Evolutionary conservation across 2,888 invertebrate genomes (phyloP).

Genomic region (Cosmopolites sordidus): DNA sequence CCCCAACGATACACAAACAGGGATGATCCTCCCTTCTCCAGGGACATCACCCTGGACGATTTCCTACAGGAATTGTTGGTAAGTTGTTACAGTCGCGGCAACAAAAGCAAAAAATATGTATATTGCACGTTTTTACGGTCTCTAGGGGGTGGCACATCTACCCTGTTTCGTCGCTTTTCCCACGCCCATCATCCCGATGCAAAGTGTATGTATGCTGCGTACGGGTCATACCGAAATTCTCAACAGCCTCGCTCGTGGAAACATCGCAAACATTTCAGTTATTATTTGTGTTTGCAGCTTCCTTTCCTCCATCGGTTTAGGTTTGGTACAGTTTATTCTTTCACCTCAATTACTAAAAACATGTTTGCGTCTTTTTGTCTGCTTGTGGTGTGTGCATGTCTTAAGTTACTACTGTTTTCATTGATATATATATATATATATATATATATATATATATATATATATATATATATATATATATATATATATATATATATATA

Average conservation of each 20-base stretch:
- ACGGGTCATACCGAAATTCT: conserved; percentile 25
- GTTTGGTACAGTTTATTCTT: too few species aligned
- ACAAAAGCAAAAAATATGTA: conserved; percentile 25
- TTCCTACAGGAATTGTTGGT: conserved; percentile 24
- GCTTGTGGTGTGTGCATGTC: too few species aligned
- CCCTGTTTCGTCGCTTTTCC: conserved; percentile 19
- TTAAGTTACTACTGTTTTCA: too few species aligned
- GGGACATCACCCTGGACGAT: conserved; percentile 24
- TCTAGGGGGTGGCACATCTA: conserved; percentile 10
- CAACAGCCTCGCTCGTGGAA: conserved; percentile 31
- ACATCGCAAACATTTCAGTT: conserved; percentile 39
- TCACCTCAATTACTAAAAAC: too few species aligned
- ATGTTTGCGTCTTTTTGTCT: too few species aligned
- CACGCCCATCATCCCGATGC: conserved; percentile 23
- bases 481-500: too few species aligned
- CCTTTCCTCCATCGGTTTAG: too few species aligned
- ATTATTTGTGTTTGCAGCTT: conserved; percentile 32
- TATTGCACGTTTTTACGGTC: conserved; percentile 24
- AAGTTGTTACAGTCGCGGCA: conserved; percentile 23
- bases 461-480: too few species aligned
- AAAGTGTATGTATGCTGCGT: conserved; percentile 9
- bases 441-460: too few species aligned
- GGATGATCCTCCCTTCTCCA: conserved; percentile 17
- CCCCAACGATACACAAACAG: conserved; percentile 18
- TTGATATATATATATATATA: too few species aligned